Base-by-base conservation (phyloP, 2,888 invertebrate genomes). In the Drosophila meridionalis region DNA sequence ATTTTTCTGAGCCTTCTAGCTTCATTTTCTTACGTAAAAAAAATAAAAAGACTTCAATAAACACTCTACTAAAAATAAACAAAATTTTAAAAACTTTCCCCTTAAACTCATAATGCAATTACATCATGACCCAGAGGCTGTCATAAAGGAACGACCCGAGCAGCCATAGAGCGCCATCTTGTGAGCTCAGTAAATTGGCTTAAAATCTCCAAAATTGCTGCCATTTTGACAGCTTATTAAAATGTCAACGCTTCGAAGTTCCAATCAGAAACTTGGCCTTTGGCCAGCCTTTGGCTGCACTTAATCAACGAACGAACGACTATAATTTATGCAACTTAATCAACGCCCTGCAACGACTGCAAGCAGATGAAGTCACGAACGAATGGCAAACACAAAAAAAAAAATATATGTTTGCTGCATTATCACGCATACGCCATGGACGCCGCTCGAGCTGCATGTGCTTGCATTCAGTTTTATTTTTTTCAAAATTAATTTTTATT, bases 311-410 rank as follows among this genome's bases (percentile, higher is more conserved):
- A 83, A 59, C 63, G 52, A 67, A 75, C 73, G 62, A 60, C 14
- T 73, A 72, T 84, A 87, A 87, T 83, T 88, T 85, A 80, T 83
- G 82, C 77, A 89, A 74, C 84, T 83, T 77, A 79, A 85, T 82
- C 80, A 88, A 73, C 76, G 65, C 48, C 8, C 42, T 58, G 32
- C 36, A 26, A 7, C 12, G 12, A 30, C 11, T 20, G 14, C 43
- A 47, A 8, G 9, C 52, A 50, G 26, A 28, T 20, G 12, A n/a
- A 40, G 40, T 28, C 50, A 14, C 32, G 32, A 55, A 5, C 20
- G 36, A 62, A 48, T 12, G 38, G 47, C 45, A 63, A 62, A 52
- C 42, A 57, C 20, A 20, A 20, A 20, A 20, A 20, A 20, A 20
- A 20, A 20, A 20, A 20, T 20, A 14, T 9, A 6, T 48, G 42